Evolutionary conservation across 2,113 vertebrate species (phyloP).

Genomic region (Pseudonaja textilis): DNA sequence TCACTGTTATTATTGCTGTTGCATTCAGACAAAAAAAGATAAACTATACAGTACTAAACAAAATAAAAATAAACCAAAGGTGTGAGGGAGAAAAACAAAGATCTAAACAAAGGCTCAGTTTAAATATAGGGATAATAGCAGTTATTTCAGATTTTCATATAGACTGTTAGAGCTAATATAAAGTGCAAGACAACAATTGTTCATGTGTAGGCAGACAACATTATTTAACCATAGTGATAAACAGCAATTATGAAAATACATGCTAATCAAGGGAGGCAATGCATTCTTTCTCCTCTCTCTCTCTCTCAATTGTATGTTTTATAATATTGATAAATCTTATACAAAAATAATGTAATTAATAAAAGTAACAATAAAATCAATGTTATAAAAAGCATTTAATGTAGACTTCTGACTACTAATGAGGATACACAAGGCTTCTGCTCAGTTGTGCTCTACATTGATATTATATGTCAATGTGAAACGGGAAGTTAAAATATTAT

Average conservation of each 20-base stretch:
- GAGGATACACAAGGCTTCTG: background rate
- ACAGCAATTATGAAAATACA: conserved; percentile 36
- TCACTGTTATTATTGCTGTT: background rate
- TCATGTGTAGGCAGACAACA: conserved; percentile 24
- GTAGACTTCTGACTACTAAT: background rate
- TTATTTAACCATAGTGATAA: conserved; percentile 45
- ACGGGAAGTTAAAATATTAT: background rate
- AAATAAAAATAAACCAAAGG: background rate
- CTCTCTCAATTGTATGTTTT: conserved; percentile 3
- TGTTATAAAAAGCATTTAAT: background rate
- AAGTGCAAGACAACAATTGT: conserved; percentile 1
- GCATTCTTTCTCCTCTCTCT: conserved; percentile 40
- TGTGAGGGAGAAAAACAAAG: background rate
- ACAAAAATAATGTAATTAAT: background rate
- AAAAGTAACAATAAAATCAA: background rate
- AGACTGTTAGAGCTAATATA: background rate
- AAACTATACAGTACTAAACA: background rate
- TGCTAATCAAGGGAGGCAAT: conserved; percentile 46
- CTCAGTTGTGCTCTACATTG: background rate
- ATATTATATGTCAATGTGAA: background rate
- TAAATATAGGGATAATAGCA: background rate
- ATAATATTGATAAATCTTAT: conserved; percentile 44
- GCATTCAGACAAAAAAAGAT: background rate
- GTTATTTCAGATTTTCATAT: conserved; percentile 6
- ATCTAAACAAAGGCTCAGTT: background rate